phyloP scores from a whole-genome alignment of 2,797 vertebrate species.

The Sebastes diaconus region DNA sequence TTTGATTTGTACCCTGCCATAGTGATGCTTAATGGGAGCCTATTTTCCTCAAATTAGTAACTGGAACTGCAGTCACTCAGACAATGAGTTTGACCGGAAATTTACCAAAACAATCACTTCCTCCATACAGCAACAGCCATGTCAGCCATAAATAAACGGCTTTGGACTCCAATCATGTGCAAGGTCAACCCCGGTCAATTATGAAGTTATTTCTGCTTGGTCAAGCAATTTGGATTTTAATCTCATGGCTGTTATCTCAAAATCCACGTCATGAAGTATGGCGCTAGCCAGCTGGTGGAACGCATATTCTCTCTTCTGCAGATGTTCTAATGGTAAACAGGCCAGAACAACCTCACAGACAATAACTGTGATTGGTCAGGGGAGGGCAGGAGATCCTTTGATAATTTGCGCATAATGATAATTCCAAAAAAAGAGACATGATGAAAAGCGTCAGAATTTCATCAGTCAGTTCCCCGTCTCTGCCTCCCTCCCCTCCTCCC shows the following conservation, averaged over 20 bases:
- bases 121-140: neutral
- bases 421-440: constrained; percentile 4
- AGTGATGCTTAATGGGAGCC: neutral
- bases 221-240: constrained; percentile 73
- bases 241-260: constrained; percentile 68
- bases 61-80: neutral
- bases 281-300: constrained; percentile 29
- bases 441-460: constrained; percentile 30
- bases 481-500: neutral
- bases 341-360: constrained; percentile 11
- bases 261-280: constrained; percentile 56
- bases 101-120: constrained; percentile 8
- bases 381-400: constrained; percentile 12
- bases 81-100: neutral
- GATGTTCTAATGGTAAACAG: constrained; percentile 1
- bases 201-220: constrained; percentile 67
- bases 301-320: neutral
- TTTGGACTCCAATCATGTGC: constrained; percentile 38
- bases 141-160: constrained; percentile 22
- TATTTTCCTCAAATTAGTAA: neutral
- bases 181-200: constrained; percentile 62
- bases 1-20: neutral
- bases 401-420: constrained; percentile 26
- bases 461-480: constrained; percentile 30
- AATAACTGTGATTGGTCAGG: neutral